phyloP scores from a whole-genome alignment of 2,113 vertebrate genomes.

The Sapayoa aenigma region DNA sequence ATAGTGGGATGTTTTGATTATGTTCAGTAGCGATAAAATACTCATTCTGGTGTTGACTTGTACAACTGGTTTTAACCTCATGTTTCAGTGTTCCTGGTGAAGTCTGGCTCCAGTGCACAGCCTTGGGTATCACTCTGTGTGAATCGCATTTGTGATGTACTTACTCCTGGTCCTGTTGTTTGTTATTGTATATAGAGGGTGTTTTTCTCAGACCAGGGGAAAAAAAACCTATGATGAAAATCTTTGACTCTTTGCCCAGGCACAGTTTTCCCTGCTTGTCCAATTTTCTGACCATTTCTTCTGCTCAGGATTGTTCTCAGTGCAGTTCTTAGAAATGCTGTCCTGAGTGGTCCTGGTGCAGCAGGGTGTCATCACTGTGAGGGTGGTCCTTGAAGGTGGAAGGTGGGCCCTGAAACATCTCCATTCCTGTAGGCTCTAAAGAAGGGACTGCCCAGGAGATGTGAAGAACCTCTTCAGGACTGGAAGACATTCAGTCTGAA shows the following conservation, averaged over 20 bases:
- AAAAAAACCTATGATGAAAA: neutral
- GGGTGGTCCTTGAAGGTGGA: neutral
- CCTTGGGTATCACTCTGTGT: neutral
- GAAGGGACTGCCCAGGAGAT: neutral
- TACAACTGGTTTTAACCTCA: neutral
- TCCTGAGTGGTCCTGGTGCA: neutral
- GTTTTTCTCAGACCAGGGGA: neutral
- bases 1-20: neutral
- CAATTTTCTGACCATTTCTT: neutral
- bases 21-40: neutral
- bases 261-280: too few species aligned
- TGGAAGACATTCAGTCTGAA: neutral
- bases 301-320: neutral
- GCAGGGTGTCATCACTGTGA: accelerated
- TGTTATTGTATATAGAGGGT: neutral
- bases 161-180: neutral
- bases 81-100: neutral
- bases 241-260: neutral
- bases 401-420: neutral
- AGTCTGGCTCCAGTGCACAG: neutral
- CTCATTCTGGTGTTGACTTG: neutral
- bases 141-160: neutral
- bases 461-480: neutral
- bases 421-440: neutral
- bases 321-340: neutral